Evolutionary conservation across 1,140 invertebrate genomes (phyloP).

Genomic region (Trichonephila clavata): DNA sequence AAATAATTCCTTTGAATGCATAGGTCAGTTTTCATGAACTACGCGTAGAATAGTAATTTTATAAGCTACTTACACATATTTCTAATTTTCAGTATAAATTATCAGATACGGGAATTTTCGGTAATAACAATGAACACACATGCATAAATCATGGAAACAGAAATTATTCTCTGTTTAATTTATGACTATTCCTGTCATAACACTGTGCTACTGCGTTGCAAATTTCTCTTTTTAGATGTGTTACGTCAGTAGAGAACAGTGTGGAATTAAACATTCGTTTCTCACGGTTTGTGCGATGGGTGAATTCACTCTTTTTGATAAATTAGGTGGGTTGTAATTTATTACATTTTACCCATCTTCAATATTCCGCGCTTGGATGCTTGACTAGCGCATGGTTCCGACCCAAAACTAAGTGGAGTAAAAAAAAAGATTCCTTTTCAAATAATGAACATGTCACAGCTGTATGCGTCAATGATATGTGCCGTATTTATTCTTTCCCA

Average conservation of each 20-base stretch:
- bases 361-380: conserved; percentile 31
- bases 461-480: conserved; percentile 3
- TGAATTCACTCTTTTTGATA: not conserved
- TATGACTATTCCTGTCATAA: not conserved
- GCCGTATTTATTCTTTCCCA: not conserved
- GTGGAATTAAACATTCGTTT: conserved; percentile 30
- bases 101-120: not conserved
- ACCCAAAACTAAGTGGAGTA: not conserved
- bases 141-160: not conserved
- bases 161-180: not conserved
- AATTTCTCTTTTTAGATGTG: conserved; percentile 12
- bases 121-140: not conserved
- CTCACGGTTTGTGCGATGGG: not conserved
- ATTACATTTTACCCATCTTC: conserved; percentile 17
- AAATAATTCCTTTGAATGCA: no score
- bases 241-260: not conserved
- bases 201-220: not conserved
- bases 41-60: not conserved
- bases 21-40: no score
- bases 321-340: not conserved
- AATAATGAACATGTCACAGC: conserved; percentile 9
- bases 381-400: not conserved
- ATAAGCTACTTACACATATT: not conserved
- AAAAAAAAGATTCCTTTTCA: not conserved
- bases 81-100: not conserved